phyloP scores from a whole-genome alignment of 1,140 invertebrate species.

The Lordiphosa mommai region DNA sequence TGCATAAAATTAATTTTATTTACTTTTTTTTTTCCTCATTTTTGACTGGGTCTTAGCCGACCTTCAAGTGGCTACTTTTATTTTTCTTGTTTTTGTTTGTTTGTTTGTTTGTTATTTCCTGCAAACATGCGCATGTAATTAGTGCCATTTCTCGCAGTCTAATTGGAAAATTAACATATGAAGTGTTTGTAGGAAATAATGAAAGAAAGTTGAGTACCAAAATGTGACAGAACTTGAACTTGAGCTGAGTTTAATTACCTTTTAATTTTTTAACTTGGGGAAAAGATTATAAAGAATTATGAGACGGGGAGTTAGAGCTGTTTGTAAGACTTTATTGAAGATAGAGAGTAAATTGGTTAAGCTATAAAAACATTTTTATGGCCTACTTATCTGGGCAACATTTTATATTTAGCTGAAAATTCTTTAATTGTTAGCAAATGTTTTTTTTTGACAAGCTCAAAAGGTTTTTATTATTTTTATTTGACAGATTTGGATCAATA shows the following conservation, averaged over 20 bases:
- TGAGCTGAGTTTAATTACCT: conserved; percentile 11
- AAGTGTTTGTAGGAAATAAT: conserved; percentile 57
- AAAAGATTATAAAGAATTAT: not conserved
- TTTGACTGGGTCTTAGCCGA: conserved; percentile 16
- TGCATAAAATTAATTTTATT: conserved; percentile 73
- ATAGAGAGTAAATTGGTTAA: too few relatives aligned
- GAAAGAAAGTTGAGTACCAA: conserved; percentile 20
- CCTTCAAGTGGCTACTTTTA: conserved; percentile 67
- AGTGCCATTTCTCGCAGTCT: conserved; percentile 70
- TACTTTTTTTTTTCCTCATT: conserved; percentile 34
- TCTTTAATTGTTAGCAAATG: too few relatives aligned
- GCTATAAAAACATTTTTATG: too few relatives aligned
- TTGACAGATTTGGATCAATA: too few relatives aligned
- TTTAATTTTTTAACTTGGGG: too few relatives aligned
- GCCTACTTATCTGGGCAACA: too few relatives aligned
- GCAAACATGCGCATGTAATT: conserved; percentile 65
- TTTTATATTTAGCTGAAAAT: too few relatives aligned
- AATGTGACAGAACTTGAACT: conserved; percentile 45
- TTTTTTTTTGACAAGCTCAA: too few relatives aligned
- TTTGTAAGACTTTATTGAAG: too few relatives aligned
- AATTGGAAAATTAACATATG: conserved; percentile 78
- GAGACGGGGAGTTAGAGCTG: too few relatives aligned
- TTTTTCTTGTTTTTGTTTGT: conserved; percentile 23
- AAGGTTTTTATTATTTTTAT: too few relatives aligned
- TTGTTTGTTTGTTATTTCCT: conserved; percentile 32